Conservation (phyloP, 2,888 invertebrate species). For the Dicyrtoma fusca region DNA sequence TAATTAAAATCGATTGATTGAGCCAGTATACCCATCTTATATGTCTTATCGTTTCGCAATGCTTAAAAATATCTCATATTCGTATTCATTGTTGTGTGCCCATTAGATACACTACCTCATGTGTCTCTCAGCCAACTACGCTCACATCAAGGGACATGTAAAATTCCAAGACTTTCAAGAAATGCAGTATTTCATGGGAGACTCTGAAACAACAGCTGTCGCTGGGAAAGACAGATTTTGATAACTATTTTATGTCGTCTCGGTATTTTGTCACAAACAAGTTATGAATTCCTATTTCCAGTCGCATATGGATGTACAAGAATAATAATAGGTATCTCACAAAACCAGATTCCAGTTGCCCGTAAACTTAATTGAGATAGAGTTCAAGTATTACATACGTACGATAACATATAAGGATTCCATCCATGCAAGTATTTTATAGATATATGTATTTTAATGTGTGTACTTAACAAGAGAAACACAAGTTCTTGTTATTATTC, state of each 20-base stretch:
- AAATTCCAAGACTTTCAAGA: conserved; percentile 91
- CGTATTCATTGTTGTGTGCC: conserved; percentile 14
- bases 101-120: conserved; percentile 81
- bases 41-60: neutral
- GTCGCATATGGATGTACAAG: too few species aligned
- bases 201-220: conserved; percentile 68
- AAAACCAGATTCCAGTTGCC: too few species aligned
- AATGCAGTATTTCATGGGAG: conserved; percentile 72
- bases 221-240: conserved; percentile 83
- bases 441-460: too few species aligned
- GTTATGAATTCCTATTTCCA: too few species aligned
- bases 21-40: neutral
- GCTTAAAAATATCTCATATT: neutral
- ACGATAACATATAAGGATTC: too few species aligned
- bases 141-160: conserved; percentile 91
- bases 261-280: too few species aligned
- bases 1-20: neutral
- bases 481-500: too few species aligned
- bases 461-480: too few species aligned
- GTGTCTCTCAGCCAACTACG: conserved; percentile 93
- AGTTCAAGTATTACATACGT: too few species aligned
- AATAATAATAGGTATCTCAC: too few species aligned
- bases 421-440: too few species aligned
- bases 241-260: neutral
- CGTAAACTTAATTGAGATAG: too few species aligned